phyloP scores from a whole-genome alignment of 2,888 invertebrate species.

The Leucophenga maculata region DNA sequence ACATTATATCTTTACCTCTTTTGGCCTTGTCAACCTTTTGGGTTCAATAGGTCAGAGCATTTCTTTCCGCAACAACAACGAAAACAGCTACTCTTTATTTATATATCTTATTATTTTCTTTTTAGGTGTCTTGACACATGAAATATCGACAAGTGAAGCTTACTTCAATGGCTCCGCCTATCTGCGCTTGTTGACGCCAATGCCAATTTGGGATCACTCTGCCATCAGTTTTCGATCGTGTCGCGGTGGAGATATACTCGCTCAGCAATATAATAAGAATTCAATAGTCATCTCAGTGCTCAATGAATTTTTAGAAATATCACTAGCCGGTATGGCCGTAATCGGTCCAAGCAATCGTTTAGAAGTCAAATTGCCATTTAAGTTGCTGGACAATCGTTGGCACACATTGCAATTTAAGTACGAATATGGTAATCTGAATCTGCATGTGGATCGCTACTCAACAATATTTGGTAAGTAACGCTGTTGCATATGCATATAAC shows the following conservation, averaged over 20 bases:
- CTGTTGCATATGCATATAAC: not conserved
- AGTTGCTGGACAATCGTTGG: constrained; percentile 86
- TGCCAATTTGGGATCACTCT: constrained; percentile 85
- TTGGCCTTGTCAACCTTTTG: constrained; percentile 47
- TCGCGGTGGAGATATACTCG: constrained; percentile 81
- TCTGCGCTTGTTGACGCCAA: constrained; percentile 80
- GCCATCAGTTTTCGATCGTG: constrained; percentile 88
- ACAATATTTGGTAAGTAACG: constrained; percentile 68
- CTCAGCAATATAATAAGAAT: constrained; percentile 79
- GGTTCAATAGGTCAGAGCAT: constrained; percentile 39
- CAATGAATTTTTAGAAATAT: constrained; percentile 76
- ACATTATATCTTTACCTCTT: constrained; percentile 10
- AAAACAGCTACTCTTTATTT: constrained; percentile 13
- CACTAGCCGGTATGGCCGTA: constrained; percentile 72
- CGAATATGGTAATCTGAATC: constrained; percentile 71
- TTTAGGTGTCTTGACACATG: constrained; percentile 61
- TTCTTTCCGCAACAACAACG: constrained; percentile 9
- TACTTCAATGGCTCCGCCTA: constrained; percentile 88
- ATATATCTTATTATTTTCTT: constrained; percentile 25
- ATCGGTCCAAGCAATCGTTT: constrained; percentile 75
- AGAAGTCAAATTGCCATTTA: constrained; percentile 79
- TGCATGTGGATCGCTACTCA: constrained; percentile 70
- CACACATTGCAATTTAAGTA: constrained; percentile 75
- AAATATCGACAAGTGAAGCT: constrained; percentile 78
- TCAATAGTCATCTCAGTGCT: constrained; percentile 77